A percentile compares a stretch with the other conserved stretches of the same genome.
Conservation (phyloP, 2,888 invertebrate species). For the Monopis laevigella region DNA sequence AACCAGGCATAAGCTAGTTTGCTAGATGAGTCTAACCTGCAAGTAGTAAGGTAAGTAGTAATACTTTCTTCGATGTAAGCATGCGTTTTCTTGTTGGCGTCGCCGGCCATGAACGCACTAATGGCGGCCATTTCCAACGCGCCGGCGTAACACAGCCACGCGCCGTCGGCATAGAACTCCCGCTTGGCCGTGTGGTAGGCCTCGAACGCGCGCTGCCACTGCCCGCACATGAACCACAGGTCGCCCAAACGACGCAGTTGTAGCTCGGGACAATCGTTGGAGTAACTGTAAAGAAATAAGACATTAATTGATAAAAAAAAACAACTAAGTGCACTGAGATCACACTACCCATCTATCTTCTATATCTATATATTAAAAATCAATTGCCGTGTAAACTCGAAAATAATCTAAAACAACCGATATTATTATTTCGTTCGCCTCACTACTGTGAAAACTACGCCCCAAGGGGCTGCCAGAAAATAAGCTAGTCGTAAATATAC, state of each 20-base stretch:
- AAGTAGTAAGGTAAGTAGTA: slow-evolving; percentile 87
- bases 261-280: slow-evolving; percentile 86
- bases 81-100: slow-evolving; percentile 78
- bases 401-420: too few species aligned
- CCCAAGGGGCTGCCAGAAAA: too few species aligned
- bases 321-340: too few species aligned
- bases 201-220: slow-evolving; percentile 91
- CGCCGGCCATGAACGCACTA: slow-evolving; percentile 89
- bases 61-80: slow-evolving; percentile 97
- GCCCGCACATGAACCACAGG: slow-evolving; percentile 95
- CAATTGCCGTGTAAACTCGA: too few species aligned
- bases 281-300: slow-evolving; percentile 70
- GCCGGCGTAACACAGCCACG: slow-evolving; percentile 97
- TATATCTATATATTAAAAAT: too few species aligned
- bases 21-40: too few species aligned
- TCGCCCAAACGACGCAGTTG: slow-evolving; percentile 94
- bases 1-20: too few species aligned
- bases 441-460: too few species aligned
- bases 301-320: too few species aligned
- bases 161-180: slow-evolving; percentile 96
- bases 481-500: too few species aligned
- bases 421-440: too few species aligned
- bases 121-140: slow-evolving; percentile 96
- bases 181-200: slow-evolving; percentile 96
- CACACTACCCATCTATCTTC: too few species aligned